Percentiles rank a stretch among this genome's conserved stretches.
Evolutionary conservation across 2,113 vertebrate species (phyloP).

Genomic region (Antigone vipio): DNA sequence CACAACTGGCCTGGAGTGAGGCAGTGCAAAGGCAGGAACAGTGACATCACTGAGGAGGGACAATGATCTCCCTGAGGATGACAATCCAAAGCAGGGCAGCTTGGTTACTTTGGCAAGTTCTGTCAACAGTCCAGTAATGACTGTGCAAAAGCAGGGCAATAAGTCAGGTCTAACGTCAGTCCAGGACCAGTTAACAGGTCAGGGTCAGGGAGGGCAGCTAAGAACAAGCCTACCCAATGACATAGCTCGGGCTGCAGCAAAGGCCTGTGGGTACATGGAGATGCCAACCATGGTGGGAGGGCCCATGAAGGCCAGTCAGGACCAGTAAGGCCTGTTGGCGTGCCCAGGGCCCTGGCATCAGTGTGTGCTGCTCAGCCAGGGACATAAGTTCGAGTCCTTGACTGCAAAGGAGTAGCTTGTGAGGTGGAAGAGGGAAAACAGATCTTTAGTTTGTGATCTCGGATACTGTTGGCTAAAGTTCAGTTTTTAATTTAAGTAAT

Average conservation of each 20-base stretch:
- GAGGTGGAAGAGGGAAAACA: neutral
- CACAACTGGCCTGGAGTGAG: neutral
- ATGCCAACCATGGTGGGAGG: neutral
- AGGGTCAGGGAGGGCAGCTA: neutral
- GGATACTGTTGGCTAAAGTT: neutral
- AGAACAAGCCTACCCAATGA: neutral
- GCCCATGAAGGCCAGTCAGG: neutral
- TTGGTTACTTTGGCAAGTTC: neutral
- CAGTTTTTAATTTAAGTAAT: neutral
- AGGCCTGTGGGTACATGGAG: neutral
- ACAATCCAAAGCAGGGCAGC: neutral
- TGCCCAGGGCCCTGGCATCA: neutral
- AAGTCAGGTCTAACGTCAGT: neutral
- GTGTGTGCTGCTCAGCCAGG: rapidly evolving
- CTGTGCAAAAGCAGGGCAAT: neutral
- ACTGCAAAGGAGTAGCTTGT: neutral
- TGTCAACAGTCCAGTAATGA: neutral
- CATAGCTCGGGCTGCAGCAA: rapidly evolving
- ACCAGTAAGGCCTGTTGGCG: neutral
- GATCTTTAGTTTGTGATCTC: neutral
- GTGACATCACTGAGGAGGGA: neutral
- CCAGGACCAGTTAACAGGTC: neutral
- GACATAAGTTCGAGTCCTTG: neutral
- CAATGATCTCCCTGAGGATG: neutral
- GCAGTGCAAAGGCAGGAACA: neutral